These are phyloP conservation scores for Periophthalmus modestus DNA, from an alignment of 2,113 vertebrate species.

Conservation along the genomic window DNA sequence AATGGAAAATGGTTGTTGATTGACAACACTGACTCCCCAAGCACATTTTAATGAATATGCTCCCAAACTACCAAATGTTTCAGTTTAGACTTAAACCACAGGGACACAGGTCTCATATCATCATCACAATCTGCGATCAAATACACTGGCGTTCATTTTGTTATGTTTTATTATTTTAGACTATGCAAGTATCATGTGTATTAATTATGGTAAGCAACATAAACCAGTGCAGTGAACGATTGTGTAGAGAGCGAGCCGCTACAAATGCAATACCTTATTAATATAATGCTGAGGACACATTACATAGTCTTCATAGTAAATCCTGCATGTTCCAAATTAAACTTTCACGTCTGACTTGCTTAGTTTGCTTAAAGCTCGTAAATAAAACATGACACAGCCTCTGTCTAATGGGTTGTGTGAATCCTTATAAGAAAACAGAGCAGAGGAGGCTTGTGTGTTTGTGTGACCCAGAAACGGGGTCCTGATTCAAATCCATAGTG, in stretches of 20 bases:
- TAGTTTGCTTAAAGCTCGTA: conserved; percentile 15
- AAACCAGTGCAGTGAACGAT: too few species aligned
- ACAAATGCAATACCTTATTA: neutral
- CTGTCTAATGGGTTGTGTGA: conserved; percentile 8
- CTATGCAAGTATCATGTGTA: too few species aligned
- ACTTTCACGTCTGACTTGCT: conserved; percentile 39
- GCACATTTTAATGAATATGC: neutral
- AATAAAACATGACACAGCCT: conserved; percentile 45
- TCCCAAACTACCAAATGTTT: too few species aligned
- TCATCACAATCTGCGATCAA: too few species aligned
- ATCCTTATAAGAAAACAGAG: conserved; percentile 33
- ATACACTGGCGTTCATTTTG: too few species aligned
- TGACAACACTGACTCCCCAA: neutral
- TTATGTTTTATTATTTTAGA: too few species aligned
- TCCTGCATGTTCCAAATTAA: conserved; percentile 43
- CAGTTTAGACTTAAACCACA: too few species aligned
- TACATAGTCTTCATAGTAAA: conserved; percentile 8
- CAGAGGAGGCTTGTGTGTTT: conserved; percentile 29
- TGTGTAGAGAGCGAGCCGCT: too few species aligned
- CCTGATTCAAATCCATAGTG: conserved; percentile 36
- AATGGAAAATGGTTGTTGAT: neutral
- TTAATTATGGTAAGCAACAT: too few species aligned
- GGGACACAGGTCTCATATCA: too few species aligned
- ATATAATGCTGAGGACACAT: conserved; percentile 11
- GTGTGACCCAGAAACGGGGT: conserved; percentile 60